Evolutionary conservation across 1,140 invertebrate species (phyloP).

Genomic region (Dermatophagoides farinae): DNA sequence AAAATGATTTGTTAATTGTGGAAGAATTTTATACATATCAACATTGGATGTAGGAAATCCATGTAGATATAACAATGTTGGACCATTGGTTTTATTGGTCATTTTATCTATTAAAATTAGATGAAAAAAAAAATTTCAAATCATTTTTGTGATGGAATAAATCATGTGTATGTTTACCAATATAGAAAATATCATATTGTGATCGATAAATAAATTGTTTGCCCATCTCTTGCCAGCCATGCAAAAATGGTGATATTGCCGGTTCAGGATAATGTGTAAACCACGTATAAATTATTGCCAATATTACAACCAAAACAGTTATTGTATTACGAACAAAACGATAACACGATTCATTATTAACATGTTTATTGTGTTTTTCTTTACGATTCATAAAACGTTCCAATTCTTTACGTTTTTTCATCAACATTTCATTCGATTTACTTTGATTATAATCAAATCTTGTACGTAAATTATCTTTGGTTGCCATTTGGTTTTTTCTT

Average conservation of each 20-base stretch:
- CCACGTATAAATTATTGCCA: constrained; percentile 15
- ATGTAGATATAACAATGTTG: constrained; percentile 24
- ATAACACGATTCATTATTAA: too few species aligned
- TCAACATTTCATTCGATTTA: too few species aligned
- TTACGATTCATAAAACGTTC: too few species aligned
- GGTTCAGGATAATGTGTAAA: constrained; percentile 21
- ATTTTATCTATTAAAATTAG: constrained; percentile 14
- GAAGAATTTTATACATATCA: constrained; percentile 24
- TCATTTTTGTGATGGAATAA: not conserved
- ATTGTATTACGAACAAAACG: not conserved
- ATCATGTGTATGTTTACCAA: constrained; percentile 16
- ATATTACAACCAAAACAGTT: constrained; percentile 16
- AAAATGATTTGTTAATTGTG: constrained; percentile 21
- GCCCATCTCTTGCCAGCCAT: constrained; percentile 19
- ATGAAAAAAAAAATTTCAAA: not conserved
- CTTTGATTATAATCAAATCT: too few species aligned
- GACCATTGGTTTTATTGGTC: constrained; percentile 10
- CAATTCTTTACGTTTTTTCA: too few species aligned
- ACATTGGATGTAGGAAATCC: constrained; percentile 27
- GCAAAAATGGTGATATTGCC: constrained; percentile 17
- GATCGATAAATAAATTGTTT: constrained; percentile 8
- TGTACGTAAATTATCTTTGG: too few species aligned
- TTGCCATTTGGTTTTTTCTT: too few species aligned
- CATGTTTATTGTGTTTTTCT: too few species aligned
- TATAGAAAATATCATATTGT: constrained; percentile 22